Base-by-base conservation (phyloP, 2,797 vertebrate species). In the Echiichthys vipera region DNA sequence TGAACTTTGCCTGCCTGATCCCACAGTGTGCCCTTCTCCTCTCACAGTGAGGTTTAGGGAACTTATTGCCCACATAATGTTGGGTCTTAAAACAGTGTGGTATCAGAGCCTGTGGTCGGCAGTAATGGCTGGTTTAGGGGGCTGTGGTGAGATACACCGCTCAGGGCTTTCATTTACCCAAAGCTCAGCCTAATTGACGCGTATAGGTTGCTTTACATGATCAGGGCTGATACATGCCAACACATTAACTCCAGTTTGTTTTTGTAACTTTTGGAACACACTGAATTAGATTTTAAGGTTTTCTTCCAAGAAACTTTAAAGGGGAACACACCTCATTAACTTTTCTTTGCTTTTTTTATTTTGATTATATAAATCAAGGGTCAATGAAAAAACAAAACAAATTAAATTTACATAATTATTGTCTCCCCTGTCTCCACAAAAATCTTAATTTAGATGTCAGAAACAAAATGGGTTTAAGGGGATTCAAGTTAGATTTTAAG, bases 1-100 rank as follows among this genome's bases (percentile, higher is more conserved):
- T 84, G 66, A 85, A 67, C 66, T 77, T 65, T 71, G 67, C 63
- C 54, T 67, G 54, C 54, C 70, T 75, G 80, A 54, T 77, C 74
- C 82, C 71, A 66, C 81, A 77, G 14, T 39, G 53, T 65, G 61
- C 63, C 73, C 66, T 66, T 63, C 49, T 81, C 58, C 39, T 59
- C 63, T 63, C 56, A 5, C 54, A 56, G 45, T 55, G 78, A 84
- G 81, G 56, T 85, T 81, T 62, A 65, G 70, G 77, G 84, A 81
- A 84, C 84, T 78, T 83, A 55, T 88, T 80, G 85, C 76, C 88
- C 89, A 88, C 88, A 87, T 86, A 76, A 89, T 86, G 71, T 74
- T 45, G 79, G 73, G 58, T 91, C 88, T 89, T 90, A 71, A 86
- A 89, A 73, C 89, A 88, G 88, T 83, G 73, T 88, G 91, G 45